Evolutionary conservation across 2,888 invertebrate genomes (phyloP).

Genomic region (Cremastobaeus sp.): DNA sequence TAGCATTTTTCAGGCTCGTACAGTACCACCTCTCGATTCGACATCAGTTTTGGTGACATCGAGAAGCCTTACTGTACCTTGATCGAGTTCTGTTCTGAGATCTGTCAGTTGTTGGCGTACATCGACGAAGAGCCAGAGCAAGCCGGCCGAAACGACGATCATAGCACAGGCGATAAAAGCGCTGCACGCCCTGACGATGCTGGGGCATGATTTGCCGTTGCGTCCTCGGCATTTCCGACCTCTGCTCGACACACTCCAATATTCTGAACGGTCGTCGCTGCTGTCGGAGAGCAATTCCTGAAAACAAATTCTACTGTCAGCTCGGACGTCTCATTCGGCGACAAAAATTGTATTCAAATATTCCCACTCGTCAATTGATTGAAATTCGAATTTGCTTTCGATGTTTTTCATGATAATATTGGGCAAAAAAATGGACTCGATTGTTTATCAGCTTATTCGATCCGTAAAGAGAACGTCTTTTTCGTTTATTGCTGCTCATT

Average conservation of each 20-base stretch:
- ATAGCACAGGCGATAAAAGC: constrained; percentile 82
- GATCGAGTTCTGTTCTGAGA: constrained; percentile 83
- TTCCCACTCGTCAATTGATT: too few species aligned
- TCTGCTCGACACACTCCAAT: constrained; percentile 74
- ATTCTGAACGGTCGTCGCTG: constrained; percentile 82
- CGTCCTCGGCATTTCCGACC: constrained; percentile 71
- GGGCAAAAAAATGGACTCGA: too few species aligned
- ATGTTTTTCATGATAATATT: too few species aligned
- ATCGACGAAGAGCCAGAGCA: constrained; percentile 85
- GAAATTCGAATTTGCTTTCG: too few species aligned
- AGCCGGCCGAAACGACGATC: constrained; percentile 83
- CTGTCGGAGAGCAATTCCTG: constrained; percentile 84
- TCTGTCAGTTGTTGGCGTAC: constrained; percentile 84
- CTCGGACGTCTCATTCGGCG: too few species aligned
- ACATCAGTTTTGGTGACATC: neutral
- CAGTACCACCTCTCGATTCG: constrained; percentile 38
- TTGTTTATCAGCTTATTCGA: too few species aligned
- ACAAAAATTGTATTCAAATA: too few species aligned
- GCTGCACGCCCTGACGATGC: constrained; percentile 81
- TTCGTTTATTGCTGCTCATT: too few species aligned
- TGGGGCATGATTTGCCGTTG: constrained; percentile 78
- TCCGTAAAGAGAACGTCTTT: too few species aligned
- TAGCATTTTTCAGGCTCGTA: too few species aligned
- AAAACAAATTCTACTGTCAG: too few species aligned
- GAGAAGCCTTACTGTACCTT: constrained; percentile 79